Percentiles rank a stretch among this genome's conserved stretches.
Evolutionary conservation across 2,797 vertebrate species (phyloP).

Genomic region (Netta rufina): DNA sequence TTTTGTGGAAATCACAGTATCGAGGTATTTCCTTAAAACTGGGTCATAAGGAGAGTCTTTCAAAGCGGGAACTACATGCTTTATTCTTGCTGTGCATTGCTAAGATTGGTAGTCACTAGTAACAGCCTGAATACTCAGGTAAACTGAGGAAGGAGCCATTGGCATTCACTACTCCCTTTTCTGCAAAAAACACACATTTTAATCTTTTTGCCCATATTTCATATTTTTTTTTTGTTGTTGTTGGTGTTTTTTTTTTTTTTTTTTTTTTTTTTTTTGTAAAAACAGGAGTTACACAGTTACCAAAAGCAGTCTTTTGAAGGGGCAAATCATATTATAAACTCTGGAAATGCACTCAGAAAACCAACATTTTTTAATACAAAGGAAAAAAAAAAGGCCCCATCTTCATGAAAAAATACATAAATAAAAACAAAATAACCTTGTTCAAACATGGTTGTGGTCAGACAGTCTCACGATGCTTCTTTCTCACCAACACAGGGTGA

Average conservation of each 20-base stretch:
- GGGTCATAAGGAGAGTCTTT: background rate
- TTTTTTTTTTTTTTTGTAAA: background rate
- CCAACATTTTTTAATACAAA: constrained; percentile 18
- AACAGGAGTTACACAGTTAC: background rate
- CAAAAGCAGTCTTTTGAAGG: background rate
- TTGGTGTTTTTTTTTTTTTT: background rate
- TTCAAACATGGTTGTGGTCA: constrained; percentile 61
- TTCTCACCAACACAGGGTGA: background rate
- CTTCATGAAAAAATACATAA: background rate
- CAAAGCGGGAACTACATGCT: background rate
- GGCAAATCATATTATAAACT: background rate
- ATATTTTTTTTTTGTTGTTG: background rate
- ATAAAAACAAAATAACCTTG: background rate
- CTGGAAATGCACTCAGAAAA: constrained; percentile 18
- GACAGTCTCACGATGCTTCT: background rate
- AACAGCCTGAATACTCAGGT: background rate
- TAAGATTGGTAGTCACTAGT: background rate
- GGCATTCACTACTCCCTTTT: background rate
- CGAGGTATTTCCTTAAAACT: background rate
- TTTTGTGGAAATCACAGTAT: constrained; percentile 3
- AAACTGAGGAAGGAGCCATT: background rate
- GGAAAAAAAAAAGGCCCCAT: background rate
- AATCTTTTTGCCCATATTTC: background rate
- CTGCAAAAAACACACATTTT: background rate
- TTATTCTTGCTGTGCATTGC: background rate